Percentiles rank a stretch among this genome's conserved stretches.
Evolutionary conservation across 2,113 vertebrate genomes (phyloP).

Genomic region (Psilopsiagon aymara): DNA sequence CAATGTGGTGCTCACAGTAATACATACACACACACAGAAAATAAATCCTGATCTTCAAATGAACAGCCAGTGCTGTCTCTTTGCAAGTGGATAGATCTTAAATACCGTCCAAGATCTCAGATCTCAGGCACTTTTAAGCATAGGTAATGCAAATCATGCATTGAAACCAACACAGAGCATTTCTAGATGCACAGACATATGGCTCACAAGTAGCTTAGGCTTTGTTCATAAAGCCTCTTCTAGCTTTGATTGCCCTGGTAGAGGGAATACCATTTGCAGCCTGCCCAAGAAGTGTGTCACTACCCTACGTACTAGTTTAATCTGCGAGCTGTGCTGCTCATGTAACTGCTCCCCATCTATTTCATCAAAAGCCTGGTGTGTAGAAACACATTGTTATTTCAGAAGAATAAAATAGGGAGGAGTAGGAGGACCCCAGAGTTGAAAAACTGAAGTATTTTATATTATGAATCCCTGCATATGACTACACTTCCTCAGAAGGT

Average conservation of each 20-base stretch:
- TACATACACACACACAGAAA: background rate
- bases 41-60: background rate
- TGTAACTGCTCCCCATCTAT: background rate
- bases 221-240: background rate
- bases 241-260: background rate
- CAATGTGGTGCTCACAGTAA: background rate
- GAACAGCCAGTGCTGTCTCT: background rate
- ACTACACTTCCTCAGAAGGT: background rate
- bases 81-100: background rate
- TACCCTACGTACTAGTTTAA: background rate
- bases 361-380: background rate
- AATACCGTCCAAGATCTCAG: background rate
- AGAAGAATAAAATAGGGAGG: background rate
- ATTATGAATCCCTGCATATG: background rate
- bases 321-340: background rate
- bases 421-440: background rate
- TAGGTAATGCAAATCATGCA: background rate
- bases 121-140: background rate
- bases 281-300: background rate
- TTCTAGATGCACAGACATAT: background rate
- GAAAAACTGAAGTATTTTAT: background rate
- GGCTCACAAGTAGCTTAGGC: background rate
- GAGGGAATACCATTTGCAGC: background rate
- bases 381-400: background rate
- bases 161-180: background rate